Evolutionary conservation across 2,888 invertebrate genomes (phyloP).

Genomic region (Eilema depressum): DNA sequence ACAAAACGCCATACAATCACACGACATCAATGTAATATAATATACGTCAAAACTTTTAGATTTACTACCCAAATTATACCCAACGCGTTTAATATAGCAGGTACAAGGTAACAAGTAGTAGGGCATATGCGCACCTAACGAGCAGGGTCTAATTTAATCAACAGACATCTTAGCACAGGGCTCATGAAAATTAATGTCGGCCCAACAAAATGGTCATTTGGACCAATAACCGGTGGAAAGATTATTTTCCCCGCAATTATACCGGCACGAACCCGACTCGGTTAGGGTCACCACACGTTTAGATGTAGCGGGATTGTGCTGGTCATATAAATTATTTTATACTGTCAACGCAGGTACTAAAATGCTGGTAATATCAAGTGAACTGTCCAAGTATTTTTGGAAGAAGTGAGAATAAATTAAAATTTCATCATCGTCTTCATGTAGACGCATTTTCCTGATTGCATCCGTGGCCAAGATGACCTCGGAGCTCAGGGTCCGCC

Average conservation of each 20-base stretch:
- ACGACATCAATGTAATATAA: conserved; percentile 19
- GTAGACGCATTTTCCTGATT: too few species aligned
- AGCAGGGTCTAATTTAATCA: conserved; percentile 53
- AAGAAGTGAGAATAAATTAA: too few species aligned
- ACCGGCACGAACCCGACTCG: conserved; percentile 23
- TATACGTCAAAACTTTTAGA: conserved; percentile 24
- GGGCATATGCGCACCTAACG: conserved; percentile 39
- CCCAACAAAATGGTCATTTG: conserved; percentile 61
- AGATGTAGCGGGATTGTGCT: not conserved
- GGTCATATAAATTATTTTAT: not conserved
- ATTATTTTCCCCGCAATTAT: conserved; percentile 67
- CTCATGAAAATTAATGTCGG: conserved; percentile 67
- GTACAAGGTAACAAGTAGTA: conserved; percentile 45
- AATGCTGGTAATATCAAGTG: not conserved
- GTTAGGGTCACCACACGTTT: conserved; percentile 15
- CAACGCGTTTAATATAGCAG: conserved; percentile 43
- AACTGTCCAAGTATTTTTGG: too few species aligned
- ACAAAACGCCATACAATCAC: conserved; percentile 8
- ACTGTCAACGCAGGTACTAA: not conserved
- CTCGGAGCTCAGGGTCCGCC: too few species aligned
- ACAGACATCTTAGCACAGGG: conserved; percentile 45
- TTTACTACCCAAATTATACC: conserved; percentile 44
- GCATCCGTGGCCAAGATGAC: too few species aligned
- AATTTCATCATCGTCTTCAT: too few species aligned
- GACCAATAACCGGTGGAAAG: conserved; percentile 61